These are phyloP conservation scores for Protonibea diacanthus DNA, from an alignment of 2,797 vertebrate genomes.

Conservation along the genomic window DNA sequence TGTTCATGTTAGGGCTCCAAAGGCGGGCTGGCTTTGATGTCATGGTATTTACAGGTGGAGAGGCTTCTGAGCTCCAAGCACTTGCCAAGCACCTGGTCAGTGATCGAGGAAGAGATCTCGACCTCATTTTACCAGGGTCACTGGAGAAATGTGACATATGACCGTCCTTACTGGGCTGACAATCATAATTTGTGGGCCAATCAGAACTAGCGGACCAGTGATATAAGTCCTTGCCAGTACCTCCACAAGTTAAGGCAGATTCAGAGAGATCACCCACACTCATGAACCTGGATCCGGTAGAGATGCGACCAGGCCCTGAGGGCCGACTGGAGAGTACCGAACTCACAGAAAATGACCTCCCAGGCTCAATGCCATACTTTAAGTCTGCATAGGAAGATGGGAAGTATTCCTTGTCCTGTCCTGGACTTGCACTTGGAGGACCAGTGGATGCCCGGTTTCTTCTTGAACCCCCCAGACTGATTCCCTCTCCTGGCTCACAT, in stretches of 20 bases:
- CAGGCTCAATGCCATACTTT: conserved; percentile 84
- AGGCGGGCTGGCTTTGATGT: conserved; percentile 41
- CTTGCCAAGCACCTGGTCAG: conserved; percentile 68
- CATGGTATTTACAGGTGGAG: conserved; percentile 23
- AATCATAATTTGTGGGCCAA: conserved; percentile 31
- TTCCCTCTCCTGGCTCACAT: conserved; percentile 65
- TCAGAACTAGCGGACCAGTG: conserved; percentile 34
- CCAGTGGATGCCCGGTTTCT: conserved; percentile 69
- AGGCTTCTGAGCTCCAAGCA: conserved; percentile 63
- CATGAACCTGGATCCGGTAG: conserved; percentile 80
- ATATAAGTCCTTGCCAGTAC: conserved; percentile 41
- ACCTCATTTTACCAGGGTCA: conserved; percentile 66
- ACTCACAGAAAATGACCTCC: conserved; percentile 83
- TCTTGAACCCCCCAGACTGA: conserved; percentile 56
- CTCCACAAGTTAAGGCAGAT: conserved; percentile 44
- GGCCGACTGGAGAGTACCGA: conserved; percentile 82
- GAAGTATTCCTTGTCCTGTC: conserved; percentile 44
- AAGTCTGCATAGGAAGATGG: conserved; percentile 81
- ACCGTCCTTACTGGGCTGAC: neutral
- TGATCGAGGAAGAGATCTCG: conserved; percentile 79
- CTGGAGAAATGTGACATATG: conserved; percentile 21
- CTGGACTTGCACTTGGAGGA: conserved; percentile 55
- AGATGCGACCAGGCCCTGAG: conserved; percentile 84
- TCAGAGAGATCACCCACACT: conserved; percentile 79
- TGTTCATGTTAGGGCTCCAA: conserved; percentile 59